Percentiles rank a stretch among this genome's conserved stretches.
phyloP scores from a whole-genome alignment of 2,797 vertebrate species.

The Knipowitschia caucasica region DNA sequence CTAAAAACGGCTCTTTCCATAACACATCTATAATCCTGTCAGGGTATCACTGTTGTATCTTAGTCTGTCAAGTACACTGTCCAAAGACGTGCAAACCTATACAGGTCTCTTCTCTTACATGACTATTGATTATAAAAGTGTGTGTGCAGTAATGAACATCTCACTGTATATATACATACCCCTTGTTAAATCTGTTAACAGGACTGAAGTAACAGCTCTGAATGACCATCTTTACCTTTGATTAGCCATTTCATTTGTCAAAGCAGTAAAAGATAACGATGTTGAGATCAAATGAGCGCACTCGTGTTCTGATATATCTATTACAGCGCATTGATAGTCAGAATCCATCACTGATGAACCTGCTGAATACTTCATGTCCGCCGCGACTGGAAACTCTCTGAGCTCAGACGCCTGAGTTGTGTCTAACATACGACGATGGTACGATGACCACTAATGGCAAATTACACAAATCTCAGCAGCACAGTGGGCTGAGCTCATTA shows the following conservation, averaged over 20 bases:
- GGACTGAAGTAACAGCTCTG: constrained; percentile 34
- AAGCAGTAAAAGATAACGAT: constrained; percentile 75
- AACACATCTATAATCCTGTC: constrained; percentile 1
- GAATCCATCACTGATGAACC: constrained; percentile 74
- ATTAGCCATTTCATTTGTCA: constrained; percentile 64
- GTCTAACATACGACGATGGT: constrained; percentile 57
- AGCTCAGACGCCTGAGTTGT: constrained; percentile 58
- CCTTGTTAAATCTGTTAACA: constrained; percentile 33
- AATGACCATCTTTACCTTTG: constrained; percentile 43
- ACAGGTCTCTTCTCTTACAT: background rate
- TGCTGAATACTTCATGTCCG: constrained; percentile 59
- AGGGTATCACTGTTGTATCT: background rate
- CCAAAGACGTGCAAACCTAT: background rate
- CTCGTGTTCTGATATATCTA: constrained; percentile 74
- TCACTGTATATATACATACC: too few relatives aligned
- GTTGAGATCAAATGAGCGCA: constrained; percentile 75
- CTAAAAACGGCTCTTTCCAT: constrained; percentile 1
- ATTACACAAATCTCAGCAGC: constrained; percentile 64
- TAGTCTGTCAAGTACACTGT: background rate
- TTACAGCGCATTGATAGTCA: constrained; percentile 65
- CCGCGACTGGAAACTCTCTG: constrained; percentile 49
- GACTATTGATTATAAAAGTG: too few relatives aligned
- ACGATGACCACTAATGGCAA: constrained; percentile 69
- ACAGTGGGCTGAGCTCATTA: constrained; percentile 55
- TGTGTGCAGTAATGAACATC: too few relatives aligned